These are phyloP conservation scores for Drosophila mercatorum DNA, from an alignment of 2,888 invertebrate genomes.

Conservation along the genomic window DNA sequence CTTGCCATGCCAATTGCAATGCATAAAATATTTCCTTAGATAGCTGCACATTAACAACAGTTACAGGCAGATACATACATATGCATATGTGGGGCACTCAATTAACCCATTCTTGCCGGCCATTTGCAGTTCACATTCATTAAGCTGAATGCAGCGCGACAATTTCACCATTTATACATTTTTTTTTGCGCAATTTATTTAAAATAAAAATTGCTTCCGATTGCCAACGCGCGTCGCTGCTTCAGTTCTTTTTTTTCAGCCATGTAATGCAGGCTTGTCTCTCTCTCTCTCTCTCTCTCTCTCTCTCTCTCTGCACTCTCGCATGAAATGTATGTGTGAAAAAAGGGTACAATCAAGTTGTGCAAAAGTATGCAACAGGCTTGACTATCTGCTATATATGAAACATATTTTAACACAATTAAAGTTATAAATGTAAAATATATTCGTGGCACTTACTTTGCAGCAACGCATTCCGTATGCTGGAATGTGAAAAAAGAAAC, in stretches of 20 bases:
- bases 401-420: slow-evolving; percentile 7
- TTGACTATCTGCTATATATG: not conserved
- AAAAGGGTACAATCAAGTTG: slow-evolving; percentile 23
- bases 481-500: not conserved
- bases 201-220: slow-evolving; percentile 79
- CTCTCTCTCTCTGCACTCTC: slow-evolving; percentile 8
- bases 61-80: not conserved
- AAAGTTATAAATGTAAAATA: slow-evolving; percentile 4
- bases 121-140: slow-evolving; percentile 72
- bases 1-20: slow-evolving; percentile 42
- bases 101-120: slow-evolving; percentile 43
- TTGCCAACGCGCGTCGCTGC: slow-evolving; percentile 49
- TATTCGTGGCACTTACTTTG: not conserved
- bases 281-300: slow-evolving; percentile 11
- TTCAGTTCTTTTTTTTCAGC: slow-evolving; percentile 53
- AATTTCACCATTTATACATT: slow-evolving; percentile 46
- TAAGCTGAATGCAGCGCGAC: slow-evolving; percentile 74
- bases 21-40: slow-evolving; percentile 57
- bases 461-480: not conserved
- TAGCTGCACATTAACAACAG: slow-evolving; percentile 53
- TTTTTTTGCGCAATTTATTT: slow-evolving; percentile 72
- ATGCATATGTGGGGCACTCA: slow-evolving; percentile 24
- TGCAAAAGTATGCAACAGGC: slow-evolving; percentile 7
- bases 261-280: slow-evolving; percentile 65
- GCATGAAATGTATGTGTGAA: slow-evolving; percentile 15